Base-by-base conservation (phyloP, 2,797 vertebrate genomes). In the Pelochelys cantorii region DNA sequence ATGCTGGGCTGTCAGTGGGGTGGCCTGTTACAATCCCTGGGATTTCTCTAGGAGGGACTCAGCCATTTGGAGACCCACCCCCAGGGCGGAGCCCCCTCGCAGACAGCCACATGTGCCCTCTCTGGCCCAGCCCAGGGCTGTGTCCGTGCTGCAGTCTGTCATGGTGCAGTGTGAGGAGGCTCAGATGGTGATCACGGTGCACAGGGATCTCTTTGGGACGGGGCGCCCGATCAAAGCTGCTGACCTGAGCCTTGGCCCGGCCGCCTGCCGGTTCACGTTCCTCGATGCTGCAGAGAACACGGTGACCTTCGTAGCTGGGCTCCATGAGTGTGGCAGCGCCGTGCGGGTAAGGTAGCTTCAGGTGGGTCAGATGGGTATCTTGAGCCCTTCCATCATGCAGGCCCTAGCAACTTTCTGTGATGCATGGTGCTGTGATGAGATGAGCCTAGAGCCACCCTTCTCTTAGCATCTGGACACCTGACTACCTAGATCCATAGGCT, bases 101-200 rank as follows among this genome's bases (percentile, higher is more conserved):
- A n/a, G 5, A 57, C 4, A 48, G 77, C 17, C 10, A 8, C 0
- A 53, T 56, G 0, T 68, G 25, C 17, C 74, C 29, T 11, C 42
- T 0, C 62, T 20, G 25, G 31, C 83, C 0, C 90, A 92, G 2
- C 62, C 90, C 1, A 86, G 84, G 57, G 88, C 78, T 1, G 5
- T 89, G n/a, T 75, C 92, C 7, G 27, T n/a, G 23, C 74, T 25
- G 27, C 74, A 52, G 0, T 93, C 97, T 0, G 94, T 98, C 77
- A 8, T 2, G 0, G 98, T 97, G 80, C 90, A 97, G 65, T 98
- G 98, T 85, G 96, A 87, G 90, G 98, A 98, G 84, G 95, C 97
- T 53, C 96, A 96, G 82, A 83, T 98, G 56, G 94, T 97, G 84
- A 97, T 98, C 3, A 97, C 8, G 0, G 98, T 98, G 87, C 79